Evolutionary conservation across 2,113 vertebrate genomes (phyloP).

Genomic region (Butorides virescens): DNA sequence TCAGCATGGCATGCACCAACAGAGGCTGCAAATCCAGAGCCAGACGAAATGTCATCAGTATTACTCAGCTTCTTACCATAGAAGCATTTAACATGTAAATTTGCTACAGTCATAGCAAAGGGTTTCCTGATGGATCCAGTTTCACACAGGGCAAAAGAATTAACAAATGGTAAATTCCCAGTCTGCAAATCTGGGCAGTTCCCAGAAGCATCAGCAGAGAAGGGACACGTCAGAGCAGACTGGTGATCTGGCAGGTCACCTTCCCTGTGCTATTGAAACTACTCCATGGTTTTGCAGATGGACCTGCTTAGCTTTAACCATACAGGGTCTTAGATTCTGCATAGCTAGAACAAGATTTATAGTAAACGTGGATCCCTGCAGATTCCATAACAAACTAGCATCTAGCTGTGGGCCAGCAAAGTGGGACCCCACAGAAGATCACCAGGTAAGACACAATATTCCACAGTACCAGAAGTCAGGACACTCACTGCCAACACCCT

Average conservation of each 20-base stretch:
- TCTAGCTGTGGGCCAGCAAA: not conserved
- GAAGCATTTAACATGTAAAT: not conserved
- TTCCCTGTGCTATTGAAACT: not conserved
- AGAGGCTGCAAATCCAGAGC: not conserved
- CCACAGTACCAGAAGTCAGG: not conserved
- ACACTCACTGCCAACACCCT: not conserved
- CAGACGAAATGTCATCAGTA: not conserved
- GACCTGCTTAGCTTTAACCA: not conserved
- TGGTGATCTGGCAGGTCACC: not conserved
- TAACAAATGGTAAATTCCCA: not conserved
- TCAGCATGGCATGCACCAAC: not conserved
- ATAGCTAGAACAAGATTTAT: not conserved
- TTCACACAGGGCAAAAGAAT: not conserved
- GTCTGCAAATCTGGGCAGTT: not conserved
- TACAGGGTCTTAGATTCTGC: not conserved
- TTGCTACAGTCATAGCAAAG: not conserved
- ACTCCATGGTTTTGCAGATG: not conserved
- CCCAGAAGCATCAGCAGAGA: not conserved
- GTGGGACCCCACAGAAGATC: not conserved
- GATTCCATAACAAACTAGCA: not conserved
- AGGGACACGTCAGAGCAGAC: not conserved
- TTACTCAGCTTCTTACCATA: not conserved
- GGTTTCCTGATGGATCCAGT: not conserved
- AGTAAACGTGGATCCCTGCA: not conserved
- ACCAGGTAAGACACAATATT: not conserved